phyloP scores from a whole-genome alignment of 1,140 invertebrate genomes.

The Ephestia elutella region DNA sequence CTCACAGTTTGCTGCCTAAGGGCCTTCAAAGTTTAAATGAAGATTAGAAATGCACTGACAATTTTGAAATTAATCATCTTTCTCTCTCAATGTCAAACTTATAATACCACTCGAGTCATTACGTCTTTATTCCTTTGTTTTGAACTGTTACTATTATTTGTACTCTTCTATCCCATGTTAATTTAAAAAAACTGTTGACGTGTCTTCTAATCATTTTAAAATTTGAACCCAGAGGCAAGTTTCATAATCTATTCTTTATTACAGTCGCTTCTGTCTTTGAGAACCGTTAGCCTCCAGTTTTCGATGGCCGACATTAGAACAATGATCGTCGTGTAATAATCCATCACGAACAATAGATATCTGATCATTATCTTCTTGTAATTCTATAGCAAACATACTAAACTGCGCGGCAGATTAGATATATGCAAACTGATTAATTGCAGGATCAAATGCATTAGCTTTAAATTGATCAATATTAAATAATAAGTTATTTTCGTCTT shows the following conservation, averaged over 20 bases:
- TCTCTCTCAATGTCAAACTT: neutral
- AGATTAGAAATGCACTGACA: neutral
- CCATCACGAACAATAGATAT: conserved; percentile 24
- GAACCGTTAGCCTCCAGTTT: conserved; percentile 16
- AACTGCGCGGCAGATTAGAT: neutral
- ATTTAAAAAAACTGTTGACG: no score
- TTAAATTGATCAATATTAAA: neutral
- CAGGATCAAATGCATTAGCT: neutral
- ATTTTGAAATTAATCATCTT: neutral
- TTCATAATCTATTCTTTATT: conserved; percentile 24
- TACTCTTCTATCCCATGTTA: no score
- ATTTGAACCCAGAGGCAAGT: conserved; percentile 3
- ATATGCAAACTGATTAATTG: neutral
- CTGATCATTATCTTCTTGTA: conserved; percentile 22
- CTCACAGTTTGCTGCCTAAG: neutral
- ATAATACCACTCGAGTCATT: neutral
- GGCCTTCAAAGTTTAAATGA: neutral
- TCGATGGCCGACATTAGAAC: conserved; percentile 15
- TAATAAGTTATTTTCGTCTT: no score
- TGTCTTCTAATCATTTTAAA: neutral
- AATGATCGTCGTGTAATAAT: conserved; percentile 29
- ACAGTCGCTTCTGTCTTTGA: conserved; percentile 9
- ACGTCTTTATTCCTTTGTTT: no score
- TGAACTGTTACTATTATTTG: no score
- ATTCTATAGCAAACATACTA: conserved; percentile 13